Conservation (phyloP, 2,888 invertebrate species). For the Eristalinus sepulchralis region DNA sequence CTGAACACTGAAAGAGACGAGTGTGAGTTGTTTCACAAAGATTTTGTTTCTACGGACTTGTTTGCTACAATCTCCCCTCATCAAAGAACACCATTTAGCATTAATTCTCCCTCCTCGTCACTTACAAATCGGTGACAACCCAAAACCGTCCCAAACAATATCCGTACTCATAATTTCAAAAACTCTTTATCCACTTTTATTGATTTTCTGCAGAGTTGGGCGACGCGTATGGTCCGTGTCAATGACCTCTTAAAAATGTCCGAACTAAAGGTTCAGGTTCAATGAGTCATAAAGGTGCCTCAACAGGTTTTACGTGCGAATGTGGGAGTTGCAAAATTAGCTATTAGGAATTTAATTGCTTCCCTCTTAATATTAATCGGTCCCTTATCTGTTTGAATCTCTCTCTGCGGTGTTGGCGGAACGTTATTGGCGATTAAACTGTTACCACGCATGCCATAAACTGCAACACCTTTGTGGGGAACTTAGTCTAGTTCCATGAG, state of each 20-base stretch:
- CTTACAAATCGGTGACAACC: background rate
- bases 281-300: background rate
- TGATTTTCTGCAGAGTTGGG: background rate
- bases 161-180: background rate
- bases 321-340: background rate
- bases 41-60: too few relatives aligned
- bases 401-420: background rate
- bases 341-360: background rate
- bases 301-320: background rate
- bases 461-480: background rate
- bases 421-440: background rate
- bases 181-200: background rate
- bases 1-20: too few relatives aligned
- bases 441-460: background rate
- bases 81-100: too few relatives aligned
- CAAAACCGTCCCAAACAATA: background rate
- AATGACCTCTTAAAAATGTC: background rate
- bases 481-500: too few relatives aligned
- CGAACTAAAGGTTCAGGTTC: background rate
- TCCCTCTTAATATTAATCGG: background rate
- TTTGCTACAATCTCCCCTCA: too few relatives aligned
- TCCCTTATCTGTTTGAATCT: background rate
- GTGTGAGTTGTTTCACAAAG: too few relatives aligned
- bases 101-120: too few relatives aligned
- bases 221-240: background rate